Percentiles rank a stretch among this genome's conserved stretches.
Evolutionary conservation across 2,113 vertebrate species (phyloP).

Genomic region (Rallus limicola): DNA sequence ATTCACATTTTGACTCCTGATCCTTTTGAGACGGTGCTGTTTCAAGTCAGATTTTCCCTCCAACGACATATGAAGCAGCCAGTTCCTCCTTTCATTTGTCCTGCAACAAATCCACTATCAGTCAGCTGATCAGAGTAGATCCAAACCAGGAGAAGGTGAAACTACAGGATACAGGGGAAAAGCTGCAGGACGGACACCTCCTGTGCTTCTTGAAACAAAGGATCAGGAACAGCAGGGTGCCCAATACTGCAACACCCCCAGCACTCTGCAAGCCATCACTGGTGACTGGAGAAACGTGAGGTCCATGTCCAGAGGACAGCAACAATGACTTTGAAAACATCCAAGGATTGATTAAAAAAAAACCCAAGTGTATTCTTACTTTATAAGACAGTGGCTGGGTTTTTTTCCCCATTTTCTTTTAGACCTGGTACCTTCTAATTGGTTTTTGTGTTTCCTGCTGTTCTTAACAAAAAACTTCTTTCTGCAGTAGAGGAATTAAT

Average conservation of each 20-base stretch:
- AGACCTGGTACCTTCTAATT: neutral
- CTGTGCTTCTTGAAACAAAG: neutral
- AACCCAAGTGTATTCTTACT: neutral
- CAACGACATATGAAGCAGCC: neutral
- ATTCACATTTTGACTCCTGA: neutral
- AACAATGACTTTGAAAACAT: neutral
- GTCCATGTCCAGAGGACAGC: neutral
- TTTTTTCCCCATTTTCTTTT: neutral
- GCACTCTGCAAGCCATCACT: neutral
- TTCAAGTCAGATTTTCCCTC: slow-evolving; percentile 3
- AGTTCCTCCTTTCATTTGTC: neutral
- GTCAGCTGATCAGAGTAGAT: neutral
- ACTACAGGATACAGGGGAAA: neutral
- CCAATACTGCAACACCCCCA: neutral
- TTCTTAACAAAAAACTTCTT: neutral
- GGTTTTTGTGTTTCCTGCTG: neutral
- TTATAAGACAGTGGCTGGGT: neutral
- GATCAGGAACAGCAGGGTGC: neutral
- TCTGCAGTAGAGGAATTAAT: neutral
- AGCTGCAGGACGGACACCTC: neutral
- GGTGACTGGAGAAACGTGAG: neutral
- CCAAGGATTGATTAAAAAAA: neutral
- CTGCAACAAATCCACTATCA: neutral
- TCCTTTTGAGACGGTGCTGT: neutral
- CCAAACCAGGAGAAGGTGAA: neutral